Conservation (phyloP, 2,797 vertebrate genomes). For the Netta rufina region DNA sequence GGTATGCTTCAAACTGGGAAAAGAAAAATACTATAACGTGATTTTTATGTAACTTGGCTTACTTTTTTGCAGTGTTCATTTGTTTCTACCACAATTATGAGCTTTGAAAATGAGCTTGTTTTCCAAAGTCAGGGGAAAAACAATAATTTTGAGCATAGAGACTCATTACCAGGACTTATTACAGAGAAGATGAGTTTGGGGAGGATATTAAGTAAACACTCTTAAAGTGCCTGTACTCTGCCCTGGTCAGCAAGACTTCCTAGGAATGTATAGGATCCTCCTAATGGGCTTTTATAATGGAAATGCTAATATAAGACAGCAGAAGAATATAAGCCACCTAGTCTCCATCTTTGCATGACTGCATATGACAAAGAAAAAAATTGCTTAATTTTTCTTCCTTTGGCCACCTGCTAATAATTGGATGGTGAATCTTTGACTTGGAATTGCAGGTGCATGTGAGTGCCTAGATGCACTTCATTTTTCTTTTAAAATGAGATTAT, state of each 20-base stretch:
- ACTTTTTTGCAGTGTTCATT: neutral
- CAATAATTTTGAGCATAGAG: neutral
- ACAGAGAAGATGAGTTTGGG: neutral
- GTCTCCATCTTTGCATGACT: neutral
- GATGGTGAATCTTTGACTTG: neutral
- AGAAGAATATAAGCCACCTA: neutral
- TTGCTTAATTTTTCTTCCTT: neutral
- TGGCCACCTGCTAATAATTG: neutral
- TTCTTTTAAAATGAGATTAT: conserved; percentile 1
- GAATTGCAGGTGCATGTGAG: neutral
- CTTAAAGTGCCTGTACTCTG: neutral
- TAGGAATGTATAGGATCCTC: neutral
- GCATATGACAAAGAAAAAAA: neutral
- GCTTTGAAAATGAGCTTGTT: neutral
- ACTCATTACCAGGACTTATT: neutral
- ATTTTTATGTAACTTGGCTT: neutral
- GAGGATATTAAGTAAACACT: neutral
- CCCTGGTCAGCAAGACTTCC: neutral
- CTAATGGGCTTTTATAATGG: neutral
- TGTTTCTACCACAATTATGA: neutral
- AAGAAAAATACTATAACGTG: neutral
- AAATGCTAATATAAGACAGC: conserved; percentile 20
- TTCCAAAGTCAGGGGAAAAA: neutral
- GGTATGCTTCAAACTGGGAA: neutral
- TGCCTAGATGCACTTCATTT: neutral